Percentiles rank a stretch among this genome's conserved stretches.
Conservation (phyloP, 1,140 invertebrate species). For the Planococcus citri region DNA sequence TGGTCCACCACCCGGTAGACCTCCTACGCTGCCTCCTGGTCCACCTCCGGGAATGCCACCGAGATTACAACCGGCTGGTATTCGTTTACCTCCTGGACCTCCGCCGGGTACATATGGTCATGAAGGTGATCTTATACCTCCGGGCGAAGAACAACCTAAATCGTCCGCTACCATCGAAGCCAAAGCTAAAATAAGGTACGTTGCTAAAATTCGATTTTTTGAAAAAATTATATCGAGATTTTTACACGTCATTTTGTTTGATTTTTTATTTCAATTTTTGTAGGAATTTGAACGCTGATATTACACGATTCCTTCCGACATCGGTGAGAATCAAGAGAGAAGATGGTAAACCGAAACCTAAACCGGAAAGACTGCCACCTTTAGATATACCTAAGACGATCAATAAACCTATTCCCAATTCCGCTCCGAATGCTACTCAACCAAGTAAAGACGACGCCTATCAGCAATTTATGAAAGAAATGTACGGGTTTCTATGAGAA, state of each 20-base stretch:
- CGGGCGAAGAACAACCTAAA: slow-evolving; percentile 34
- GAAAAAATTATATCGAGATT: too few relatives aligned
- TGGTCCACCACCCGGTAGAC: slow-evolving; percentile 49
- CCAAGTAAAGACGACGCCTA: slow-evolving; percentile 94
- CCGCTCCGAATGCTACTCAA: slow-evolving; percentile 34
- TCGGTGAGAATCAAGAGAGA: slow-evolving; percentile 79
- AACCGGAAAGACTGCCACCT: slow-evolving; percentile 31
- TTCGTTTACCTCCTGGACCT: slow-evolving; percentile 46
- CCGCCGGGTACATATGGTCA: slow-evolving; percentile 51
- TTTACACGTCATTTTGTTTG: not conserved
- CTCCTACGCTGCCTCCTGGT: slow-evolving; percentile 39
- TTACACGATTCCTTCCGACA: slow-evolving; percentile 88
- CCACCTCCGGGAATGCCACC: slow-evolving; percentile 42
- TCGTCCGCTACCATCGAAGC: slow-evolving; percentile 72
- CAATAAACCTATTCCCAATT: slow-evolving; percentile 27
- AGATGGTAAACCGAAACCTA: slow-evolving; percentile 38
- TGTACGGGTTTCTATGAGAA: slow-evolving; percentile 75
- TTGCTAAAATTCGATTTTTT: not conserved
- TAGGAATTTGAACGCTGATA: slow-evolving; percentile 83
- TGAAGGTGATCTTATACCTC: slow-evolving; percentile 31
- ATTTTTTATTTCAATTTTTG: slow-evolving; percentile 25
- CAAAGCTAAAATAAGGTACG: slow-evolving; percentile 75
- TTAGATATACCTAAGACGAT: slow-evolving; percentile 31
- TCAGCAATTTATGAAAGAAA: slow-evolving; percentile 96
- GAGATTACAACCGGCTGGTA: slow-evolving; percentile 29